Evolutionary conservation across 2,888 invertebrate genomes (phyloP), one percentile per base, ranked within the genome.

Genomic region (Pristionchus japonicus): DNA sequence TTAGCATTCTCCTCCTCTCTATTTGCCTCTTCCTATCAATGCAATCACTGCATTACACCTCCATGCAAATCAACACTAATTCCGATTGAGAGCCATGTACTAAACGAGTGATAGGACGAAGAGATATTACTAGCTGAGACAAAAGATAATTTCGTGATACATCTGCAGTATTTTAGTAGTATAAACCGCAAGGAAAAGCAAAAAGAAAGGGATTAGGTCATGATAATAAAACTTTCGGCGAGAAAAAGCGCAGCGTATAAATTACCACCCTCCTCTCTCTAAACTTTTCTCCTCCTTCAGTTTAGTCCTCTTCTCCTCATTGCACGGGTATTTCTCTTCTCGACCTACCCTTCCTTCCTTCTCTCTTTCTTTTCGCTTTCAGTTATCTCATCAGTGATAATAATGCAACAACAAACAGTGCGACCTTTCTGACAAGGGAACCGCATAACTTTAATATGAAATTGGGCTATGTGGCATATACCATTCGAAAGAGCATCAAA

Each of bases 41-140:
- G 37, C 40, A 43, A 77, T 77, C 77, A 77, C 27, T 13, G n/a
- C 47, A 77, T 77, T 77, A 77, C 77, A 77, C 43, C 40, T 43
- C n/a, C 77, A 77, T 43, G 77, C 77, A 77, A 77, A 77, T 77
- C 27, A 27, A 77, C 43, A 77, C 77, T 77, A 77, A 77, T 77
- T 43, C 43, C n/a, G 27, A 43, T 43, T 77, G 17, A 77, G 9
- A 2, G n/a, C n/a, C 47, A 43, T 47, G n/a, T 43, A 43, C 77
- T 47, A 47, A n/a, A 23, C 31, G 31, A 34, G 3, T 3, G 9
- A 9, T 64, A n/a, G 3, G n/a, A 27, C 13, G 27, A 3, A 27
- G 61, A 64, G 61, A 27, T 47, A 13, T 47, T 3, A 4, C 52
- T 52, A 20, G 20, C 4, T 4, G 3, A 52, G 13, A 17, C 52